Evolutionary conservation across 1,140 invertebrate genomes (phyloP).

Genomic region (Meloidogyne floridensis): DNA sequence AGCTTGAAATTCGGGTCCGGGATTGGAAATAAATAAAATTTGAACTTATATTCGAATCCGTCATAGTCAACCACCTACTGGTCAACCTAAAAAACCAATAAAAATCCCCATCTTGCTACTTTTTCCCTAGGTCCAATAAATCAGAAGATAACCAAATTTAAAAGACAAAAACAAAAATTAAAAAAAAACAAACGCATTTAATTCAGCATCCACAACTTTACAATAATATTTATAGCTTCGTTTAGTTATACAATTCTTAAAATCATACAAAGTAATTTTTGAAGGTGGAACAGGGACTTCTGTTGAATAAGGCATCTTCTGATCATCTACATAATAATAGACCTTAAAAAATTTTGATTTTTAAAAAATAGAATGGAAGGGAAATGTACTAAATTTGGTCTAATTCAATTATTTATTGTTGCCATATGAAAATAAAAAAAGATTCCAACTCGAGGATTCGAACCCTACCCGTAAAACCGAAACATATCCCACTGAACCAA

Average conservation of each 20-base stretch:
- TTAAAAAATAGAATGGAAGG: neutral
- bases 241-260: constrained; percentile 72
- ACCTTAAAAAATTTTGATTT: constrained; percentile 14
- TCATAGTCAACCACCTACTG: too few relatives aligned
- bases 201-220: constrained; percentile 32
- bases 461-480: too few relatives aligned
- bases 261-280: constrained; percentile 90
- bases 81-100: too few relatives aligned
- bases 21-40: too few relatives aligned
- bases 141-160: too few relatives aligned
- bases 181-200: constrained; percentile 30
- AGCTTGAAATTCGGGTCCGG: too few relatives aligned
- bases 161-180: neutral
- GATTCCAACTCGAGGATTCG: neutral
- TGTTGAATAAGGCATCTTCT: constrained; percentile 96
- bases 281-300: constrained; percentile 91
- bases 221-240: constrained; percentile 36
- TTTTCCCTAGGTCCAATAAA: too few relatives aligned
- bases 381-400: too few relatives aligned
- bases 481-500: too few relatives aligned
- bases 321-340: constrained; percentile 92
- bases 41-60: too few relatives aligned
- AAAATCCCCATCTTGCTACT: too few relatives aligned
- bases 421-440: neutral
- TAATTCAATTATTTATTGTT: too few relatives aligned